Evolutionary conservation across 2,113 vertebrate genomes (phyloP).

Genomic region (Nematolebias whitei): DNA sequence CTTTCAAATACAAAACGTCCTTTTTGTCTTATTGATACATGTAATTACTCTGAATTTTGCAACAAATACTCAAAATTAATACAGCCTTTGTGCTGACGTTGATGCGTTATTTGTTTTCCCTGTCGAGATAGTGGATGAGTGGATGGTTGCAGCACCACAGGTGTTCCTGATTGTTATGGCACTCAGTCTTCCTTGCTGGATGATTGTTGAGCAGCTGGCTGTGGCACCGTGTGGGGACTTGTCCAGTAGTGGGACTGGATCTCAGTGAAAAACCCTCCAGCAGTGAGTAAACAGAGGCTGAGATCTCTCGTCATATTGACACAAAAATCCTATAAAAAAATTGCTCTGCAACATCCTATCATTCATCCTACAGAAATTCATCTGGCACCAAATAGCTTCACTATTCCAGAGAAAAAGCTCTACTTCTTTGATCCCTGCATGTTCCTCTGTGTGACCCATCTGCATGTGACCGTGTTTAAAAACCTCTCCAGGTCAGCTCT

Average conservation of each 20-base stretch:
- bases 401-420: neutral
- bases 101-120: too few species aligned
- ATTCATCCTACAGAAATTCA: constrained; percentile 22
- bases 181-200: neutral
- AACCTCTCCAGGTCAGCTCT: constrained; percentile 14
- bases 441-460: neutral
- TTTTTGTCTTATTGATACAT: too few species aligned
- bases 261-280: constrained; percentile 25
- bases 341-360: constrained; percentile 12
- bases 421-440: neutral
- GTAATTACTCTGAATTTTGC: too few species aligned
- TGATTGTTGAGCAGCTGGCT: constrained; percentile 21
- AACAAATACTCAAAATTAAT: too few species aligned
- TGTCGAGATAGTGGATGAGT: neutral
- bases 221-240: neutral
- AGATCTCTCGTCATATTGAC: constrained; percentile 27
- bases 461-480: constrained; percentile 24
- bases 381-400: constrained; percentile 14
- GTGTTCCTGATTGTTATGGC: neutral
- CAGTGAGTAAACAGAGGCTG: constrained; percentile 24
- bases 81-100: too few species aligned
- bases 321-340: constrained; percentile 27
- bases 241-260: constrained; percentile 14
- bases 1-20: too few species aligned
- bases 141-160: neutral